These are phyloP conservation scores for Callitettix versicolor DNA, from an alignment of 1,140 invertebrate species.

Conservation along the genomic window DNA sequence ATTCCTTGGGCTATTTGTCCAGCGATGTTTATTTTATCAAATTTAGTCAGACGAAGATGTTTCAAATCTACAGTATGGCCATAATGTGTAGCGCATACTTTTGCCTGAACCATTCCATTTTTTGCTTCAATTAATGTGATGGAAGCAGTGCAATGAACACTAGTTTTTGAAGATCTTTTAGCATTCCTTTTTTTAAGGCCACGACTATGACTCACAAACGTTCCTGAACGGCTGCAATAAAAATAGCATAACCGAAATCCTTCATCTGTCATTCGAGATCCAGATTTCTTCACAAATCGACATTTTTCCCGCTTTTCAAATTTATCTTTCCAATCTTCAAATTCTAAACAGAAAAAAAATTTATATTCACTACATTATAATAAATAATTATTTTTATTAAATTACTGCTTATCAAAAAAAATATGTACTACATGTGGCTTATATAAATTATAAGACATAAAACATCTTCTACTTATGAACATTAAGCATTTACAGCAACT, in stretches of 20 bases:
- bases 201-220: constrained; percentile 9
- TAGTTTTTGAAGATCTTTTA: constrained; percentile 13
- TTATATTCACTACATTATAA: not conserved
- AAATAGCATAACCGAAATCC: constrained; percentile 11
- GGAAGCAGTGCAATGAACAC: constrained; percentile 15
- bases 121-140: constrained; percentile 13
- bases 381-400: not conserved
- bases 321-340: constrained; percentile 17
- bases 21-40: constrained; percentile 11
- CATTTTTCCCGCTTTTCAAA: constrained; percentile 17
- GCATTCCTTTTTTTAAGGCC: not conserved
- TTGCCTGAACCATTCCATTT: constrained; percentile 11
- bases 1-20: constrained; percentile 11
- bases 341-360: constrained; percentile 10
- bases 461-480: no score
- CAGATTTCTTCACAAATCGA: constrained; percentile 19
- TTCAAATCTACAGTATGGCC: constrained; percentile 12
- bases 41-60: constrained; percentile 11
- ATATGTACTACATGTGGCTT: no score
- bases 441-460: no score
- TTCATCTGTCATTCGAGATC: constrained; percentile 7
- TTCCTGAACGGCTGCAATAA: constrained; percentile 17
- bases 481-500: no score
- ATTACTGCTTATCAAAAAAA: no score
- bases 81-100: constrained; percentile 16